Conservation (phyloP, 1,140 invertebrate genomes). For the Ephestia elutella region DNA sequence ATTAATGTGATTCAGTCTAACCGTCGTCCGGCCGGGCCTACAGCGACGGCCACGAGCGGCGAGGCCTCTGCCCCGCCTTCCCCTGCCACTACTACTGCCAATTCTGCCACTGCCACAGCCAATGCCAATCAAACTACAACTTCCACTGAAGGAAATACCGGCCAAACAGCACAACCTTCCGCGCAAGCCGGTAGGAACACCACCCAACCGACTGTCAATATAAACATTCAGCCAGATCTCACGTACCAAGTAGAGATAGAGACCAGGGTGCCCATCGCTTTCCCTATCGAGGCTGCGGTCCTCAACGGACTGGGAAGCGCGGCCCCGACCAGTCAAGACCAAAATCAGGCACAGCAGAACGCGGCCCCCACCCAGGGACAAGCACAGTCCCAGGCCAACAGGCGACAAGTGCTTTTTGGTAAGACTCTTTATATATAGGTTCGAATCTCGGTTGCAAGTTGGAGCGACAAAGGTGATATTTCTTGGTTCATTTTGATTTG, state of each 20-base stretch:
- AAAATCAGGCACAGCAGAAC: slow-evolving; percentile 9
- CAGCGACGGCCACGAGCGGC: not conserved
- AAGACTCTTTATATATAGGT: slow-evolving; percentile 14
- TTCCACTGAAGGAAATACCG: slow-evolving; percentile 6
- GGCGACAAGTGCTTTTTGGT: slow-evolving; percentile 30
- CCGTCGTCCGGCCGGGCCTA: slow-evolving; percentile 15
- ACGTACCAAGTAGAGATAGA: slow-evolving; percentile 53
- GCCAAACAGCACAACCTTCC: slow-evolving; percentile 6
- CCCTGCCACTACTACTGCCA: not conserved
- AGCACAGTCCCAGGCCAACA: slow-evolving; percentile 6
- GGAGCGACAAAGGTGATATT: slow-evolving; percentile 4
- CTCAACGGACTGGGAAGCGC: slow-evolving; percentile 20
- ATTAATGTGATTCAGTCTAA: slow-evolving; percentile 37
- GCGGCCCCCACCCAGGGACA: not conserved
- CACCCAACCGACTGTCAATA: slow-evolving; percentile 34
- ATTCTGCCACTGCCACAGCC: not conserved
- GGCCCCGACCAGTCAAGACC: not conserved
- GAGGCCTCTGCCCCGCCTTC: not conserved
- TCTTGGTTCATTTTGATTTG: not conserved
- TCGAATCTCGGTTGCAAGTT: slow-evolving; percentile 9
- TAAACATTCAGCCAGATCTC: slow-evolving; percentile 42
- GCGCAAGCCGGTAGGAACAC: slow-evolving; percentile 24
- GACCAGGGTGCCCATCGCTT: slow-evolving; percentile 38
- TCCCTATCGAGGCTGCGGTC: slow-evolving; percentile 32
- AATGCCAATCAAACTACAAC: not conserved